Base-by-base conservation (phyloP, 2,888 invertebrate species). In the Lasioglossum vierecki region DNA sequence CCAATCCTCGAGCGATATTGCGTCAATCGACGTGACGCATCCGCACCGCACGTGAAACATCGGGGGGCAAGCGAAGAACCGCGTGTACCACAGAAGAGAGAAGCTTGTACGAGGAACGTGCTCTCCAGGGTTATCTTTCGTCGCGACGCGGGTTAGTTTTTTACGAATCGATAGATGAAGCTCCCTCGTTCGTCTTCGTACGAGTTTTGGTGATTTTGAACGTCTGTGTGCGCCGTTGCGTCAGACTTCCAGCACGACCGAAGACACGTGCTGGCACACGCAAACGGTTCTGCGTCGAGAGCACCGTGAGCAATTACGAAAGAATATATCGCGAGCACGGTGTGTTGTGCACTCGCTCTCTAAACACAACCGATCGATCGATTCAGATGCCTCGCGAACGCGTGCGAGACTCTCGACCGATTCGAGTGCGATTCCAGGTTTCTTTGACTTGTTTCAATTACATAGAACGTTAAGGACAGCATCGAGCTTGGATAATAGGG, bases 121-220 rank as follows among this genome's bases (percentile, higher is more conserved):
- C 26, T 46, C n/a, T 4, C 30, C 30, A 53, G 66, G 77, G 70
- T 77, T 70, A 70, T 70, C 49, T 39, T 41, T 53, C 46, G 39
- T 53, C 39, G 15, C 49, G 18, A 39, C 66, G 57, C 57, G 53
- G 53, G 49, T 53, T 70, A 70, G 39, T 41, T 70, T 63, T 60
- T 70, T 70, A 39, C 70, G 70, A 70, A 70, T 68, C 39, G 57
- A 68, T 30, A n/a, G 22, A 49, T 13, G 53, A n/a, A 18, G 26
- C 5, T 63, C 63, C 30, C 49, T 44, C 49, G 44, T 57, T 66
- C 70, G 70, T 46, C 30, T 49, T 39, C 49, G 22, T 35, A 6
- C 68, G 39, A n/a, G 77, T 84, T 78, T 79, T 76, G 70, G 53
- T 76, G 53, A 71, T 84, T 71, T 73, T 39, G 13, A 63, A 30